These are phyloP conservation scores for Drosophila dives DNA, from an alignment of 2,888 invertebrate species.

Conservation along the genomic window DNA sequence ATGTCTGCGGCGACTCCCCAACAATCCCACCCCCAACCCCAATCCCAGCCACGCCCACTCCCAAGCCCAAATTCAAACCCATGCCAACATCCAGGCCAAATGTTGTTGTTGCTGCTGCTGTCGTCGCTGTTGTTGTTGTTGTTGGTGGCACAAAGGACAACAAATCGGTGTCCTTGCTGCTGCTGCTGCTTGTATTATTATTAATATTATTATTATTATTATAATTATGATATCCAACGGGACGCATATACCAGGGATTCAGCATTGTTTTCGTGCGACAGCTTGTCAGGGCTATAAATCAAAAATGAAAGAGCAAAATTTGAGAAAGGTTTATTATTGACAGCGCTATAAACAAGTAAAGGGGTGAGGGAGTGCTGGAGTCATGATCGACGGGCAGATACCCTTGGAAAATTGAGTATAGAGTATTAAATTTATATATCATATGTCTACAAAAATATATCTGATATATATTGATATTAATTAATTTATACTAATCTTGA, in stretches of 20 bases:
- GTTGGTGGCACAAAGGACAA: slow-evolving; percentile 53
- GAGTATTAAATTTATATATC: neutral
- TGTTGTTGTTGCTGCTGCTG: slow-evolving; percentile 19
- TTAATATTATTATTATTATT: slow-evolving; percentile 13
- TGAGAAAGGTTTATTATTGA: slow-evolving; percentile 10
- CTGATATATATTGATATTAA: neutral
- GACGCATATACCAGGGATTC: slow-evolving; percentile 77
- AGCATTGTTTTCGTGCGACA: slow-evolving; percentile 72
- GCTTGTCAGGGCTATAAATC: slow-evolving; percentile 74
- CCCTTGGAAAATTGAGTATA: neutral
- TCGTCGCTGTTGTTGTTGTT: slow-evolving; percentile 3
- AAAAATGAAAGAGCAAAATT: slow-evolving; percentile 32
- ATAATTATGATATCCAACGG: slow-evolving; percentile 78
- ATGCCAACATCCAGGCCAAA: slow-evolving; percentile 31
- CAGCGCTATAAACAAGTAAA: neutral
- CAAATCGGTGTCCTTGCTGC: slow-evolving; percentile 47
- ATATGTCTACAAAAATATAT: neutral
- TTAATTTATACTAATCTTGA: neutral
- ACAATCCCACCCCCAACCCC: neutral
- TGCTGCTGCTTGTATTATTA: slow-evolving; percentile 38
- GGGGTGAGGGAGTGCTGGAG: neutral
- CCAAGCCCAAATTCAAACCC: slow-evolving; percentile 14
- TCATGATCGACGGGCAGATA: slow-evolving; percentile 8
- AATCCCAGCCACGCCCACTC: slow-evolving; percentile 1
- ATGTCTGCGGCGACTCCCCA: slow-evolving; percentile 61